Evolutionary conservation across 2,888 invertebrate genomes (phyloP).

Genomic region (Amphipoea lucens): DNA sequence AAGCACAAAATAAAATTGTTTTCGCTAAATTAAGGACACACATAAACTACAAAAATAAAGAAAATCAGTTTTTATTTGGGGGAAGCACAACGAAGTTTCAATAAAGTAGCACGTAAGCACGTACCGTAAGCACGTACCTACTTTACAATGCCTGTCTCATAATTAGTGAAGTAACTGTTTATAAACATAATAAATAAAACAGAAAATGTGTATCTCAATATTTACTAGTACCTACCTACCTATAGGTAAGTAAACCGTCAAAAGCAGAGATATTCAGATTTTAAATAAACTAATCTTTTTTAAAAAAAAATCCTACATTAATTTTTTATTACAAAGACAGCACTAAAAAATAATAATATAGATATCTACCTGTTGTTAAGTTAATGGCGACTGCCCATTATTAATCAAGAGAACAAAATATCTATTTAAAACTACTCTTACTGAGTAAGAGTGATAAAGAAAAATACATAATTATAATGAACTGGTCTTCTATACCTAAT

Average conservation of each 20-base stretch:
- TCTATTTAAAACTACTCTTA: conserved; percentile 7
- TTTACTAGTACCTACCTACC: not conserved
- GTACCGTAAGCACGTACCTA: not conserved
- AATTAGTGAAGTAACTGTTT: no score
- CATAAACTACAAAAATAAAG: not conserved
- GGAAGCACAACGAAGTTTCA: not conserved
- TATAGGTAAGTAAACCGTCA: not conserved
- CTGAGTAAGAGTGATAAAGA: conserved; percentile 6
- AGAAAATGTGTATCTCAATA: not conserved
- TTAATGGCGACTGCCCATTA: not conserved
- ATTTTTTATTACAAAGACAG: not conserved
- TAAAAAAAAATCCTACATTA: no score
- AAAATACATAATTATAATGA: not conserved
- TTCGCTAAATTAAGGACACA: not conserved
- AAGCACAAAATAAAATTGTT: no score
- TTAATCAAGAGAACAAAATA: conserved; percentile 22
- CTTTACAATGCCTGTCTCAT: no score
- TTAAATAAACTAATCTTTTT: not conserved
- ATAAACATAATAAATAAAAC: not conserved
- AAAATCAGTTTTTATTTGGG: not conserved
- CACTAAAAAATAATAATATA: not conserved
- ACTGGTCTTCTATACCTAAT: not conserved
- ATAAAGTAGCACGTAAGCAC: not conserved
- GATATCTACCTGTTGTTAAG: not conserved
- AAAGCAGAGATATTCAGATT: not conserved